Conservation (phyloP, 2,797 vertebrate genomes). For the Thunnus albacares region DNA sequence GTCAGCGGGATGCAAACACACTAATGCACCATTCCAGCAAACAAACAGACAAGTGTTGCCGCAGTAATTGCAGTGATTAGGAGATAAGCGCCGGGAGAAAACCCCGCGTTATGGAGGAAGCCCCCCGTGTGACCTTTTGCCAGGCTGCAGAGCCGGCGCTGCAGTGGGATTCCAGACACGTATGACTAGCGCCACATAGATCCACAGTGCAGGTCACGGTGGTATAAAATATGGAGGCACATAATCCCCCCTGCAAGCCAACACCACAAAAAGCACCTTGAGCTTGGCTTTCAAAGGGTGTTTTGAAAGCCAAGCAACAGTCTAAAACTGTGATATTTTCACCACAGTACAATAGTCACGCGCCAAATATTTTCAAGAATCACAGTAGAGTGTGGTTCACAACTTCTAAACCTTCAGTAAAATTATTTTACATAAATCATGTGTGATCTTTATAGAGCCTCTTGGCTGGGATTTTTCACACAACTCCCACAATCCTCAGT, state of each 20-base stretch:
- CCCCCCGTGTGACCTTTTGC: constrained; percentile 74
- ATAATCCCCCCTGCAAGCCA: constrained; percentile 37
- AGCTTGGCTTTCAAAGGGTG: constrained; percentile 41
- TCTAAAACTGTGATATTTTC: constrained; percentile 29
- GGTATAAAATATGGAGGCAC: constrained; percentile 40
- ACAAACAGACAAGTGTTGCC: constrained; percentile 80
- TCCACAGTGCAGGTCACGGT: constrained; percentile 41
- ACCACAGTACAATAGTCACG: constrained; percentile 29
- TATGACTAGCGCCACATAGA: constrained; percentile 54
- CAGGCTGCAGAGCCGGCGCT: constrained; percentile 48
- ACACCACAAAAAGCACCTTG: constrained; percentile 35
- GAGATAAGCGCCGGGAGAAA: constrained; percentile 73
- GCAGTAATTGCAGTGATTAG: constrained; percentile 85
- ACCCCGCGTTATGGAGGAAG: constrained; percentile 55
- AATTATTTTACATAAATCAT: constrained; percentile 51
- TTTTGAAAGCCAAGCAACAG: constrained; percentile 26
- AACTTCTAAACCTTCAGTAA: constrained; percentile 21
- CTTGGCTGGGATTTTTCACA: constrained; percentile 50
- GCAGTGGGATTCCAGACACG: constrained; percentile 60
- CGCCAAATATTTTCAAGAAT: constrained; percentile 39
- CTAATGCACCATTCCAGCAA: constrained; percentile 77
- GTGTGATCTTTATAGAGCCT: constrained; percentile 29
- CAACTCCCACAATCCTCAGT: constrained; percentile 51
- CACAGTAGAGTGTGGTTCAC: constrained; percentile 44
- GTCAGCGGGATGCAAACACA: constrained; percentile 79